A percentile compares a stretch with the other conserved stretches of the same genome.
These are phyloP conservation scores for Polylopha cassiicola DNA, from an alignment of 2,888 invertebrate species.

Conservation along the genomic window DNA sequence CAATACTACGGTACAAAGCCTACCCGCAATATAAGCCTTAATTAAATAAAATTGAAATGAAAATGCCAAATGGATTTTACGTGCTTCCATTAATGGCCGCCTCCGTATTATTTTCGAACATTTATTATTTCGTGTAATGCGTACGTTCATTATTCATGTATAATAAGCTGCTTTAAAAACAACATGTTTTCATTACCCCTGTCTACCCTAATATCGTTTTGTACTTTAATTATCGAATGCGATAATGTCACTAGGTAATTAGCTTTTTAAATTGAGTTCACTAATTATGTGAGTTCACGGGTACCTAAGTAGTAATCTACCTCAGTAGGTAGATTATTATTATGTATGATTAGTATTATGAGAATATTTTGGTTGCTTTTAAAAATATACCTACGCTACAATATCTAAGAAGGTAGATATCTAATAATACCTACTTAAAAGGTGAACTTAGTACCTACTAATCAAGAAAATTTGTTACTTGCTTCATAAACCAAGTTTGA, in stretches of 20 bases:
- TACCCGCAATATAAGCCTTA: slow-evolving; percentile 64
- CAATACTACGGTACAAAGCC: slow-evolving; percentile 21
- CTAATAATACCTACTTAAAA: too few species aligned
- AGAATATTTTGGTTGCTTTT: too few species aligned
- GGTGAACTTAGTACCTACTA: too few species aligned
- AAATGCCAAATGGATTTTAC: slow-evolving; percentile 75
- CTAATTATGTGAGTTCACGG: slow-evolving; percentile 14
- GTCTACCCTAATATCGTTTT: slow-evolving; percentile 47
- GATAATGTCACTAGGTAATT: slow-evolving; percentile 3
- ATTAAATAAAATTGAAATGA: slow-evolving; percentile 77
- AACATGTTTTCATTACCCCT: slow-evolving; percentile 69
- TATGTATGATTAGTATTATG: background rate
- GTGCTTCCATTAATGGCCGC: slow-evolving; percentile 73
- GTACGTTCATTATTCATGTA: slow-evolving; percentile 67
- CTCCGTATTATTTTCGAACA: slow-evolving; percentile 72
- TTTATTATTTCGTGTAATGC: slow-evolving; percentile 67
- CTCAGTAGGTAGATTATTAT: too few species aligned
- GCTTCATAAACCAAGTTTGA: too few species aligned
- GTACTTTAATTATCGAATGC: slow-evolving; percentile 23
- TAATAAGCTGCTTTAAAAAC: slow-evolving; percentile 74
- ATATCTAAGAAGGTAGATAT: too few species aligned
- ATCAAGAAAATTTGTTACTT: too few species aligned
- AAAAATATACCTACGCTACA: too few species aligned
- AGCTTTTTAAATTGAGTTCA: slow-evolving; percentile 4
- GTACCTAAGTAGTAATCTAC: too few species aligned